Evolutionary conservation across 1,140 invertebrate species (phyloP), one percentile per base, ranked within the genome.

Genomic region (Phortica variegata): DNA sequence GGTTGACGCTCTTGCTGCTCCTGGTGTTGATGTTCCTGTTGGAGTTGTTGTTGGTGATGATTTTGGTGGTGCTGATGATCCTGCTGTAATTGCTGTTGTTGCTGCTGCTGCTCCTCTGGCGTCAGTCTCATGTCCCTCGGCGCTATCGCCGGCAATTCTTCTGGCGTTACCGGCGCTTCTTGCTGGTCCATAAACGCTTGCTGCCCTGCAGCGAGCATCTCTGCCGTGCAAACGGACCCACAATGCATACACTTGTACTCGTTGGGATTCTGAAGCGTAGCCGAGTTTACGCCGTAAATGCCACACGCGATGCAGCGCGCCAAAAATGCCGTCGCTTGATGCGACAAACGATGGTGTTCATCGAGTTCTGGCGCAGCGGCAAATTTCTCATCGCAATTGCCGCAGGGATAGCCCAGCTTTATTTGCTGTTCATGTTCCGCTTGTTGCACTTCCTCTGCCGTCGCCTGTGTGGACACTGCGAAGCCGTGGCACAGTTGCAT

Each of bases 51-150:
- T 17, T 54, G 40, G 7, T 59, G 58, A 3, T 60, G 54, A 7
- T 57, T 52, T 7, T 66, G 59, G 9, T 60, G 49, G 6, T 56
- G 54, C 18, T 52, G 60, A 26, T 57, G 54, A 16, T 58, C 47
- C 36, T 52, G 49, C 33, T 56, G 54, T 29, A 49, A 48, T 20
- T 49, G 62, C 41, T 63, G 61, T 34, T 65, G 65, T 37, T 68
- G 65, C 39, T 65, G 65, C 45, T 68, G 65, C 48, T 69, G 65
- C 58, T 69, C 65, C 40, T 68, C 65, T 31, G 65, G 65, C 46
- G 65, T 69, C 65, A 69, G 65, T 65, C 66, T 73, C 62, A 73
- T 73, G 59, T 73, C 70, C 55, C 65, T 61, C 44, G 70, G 65
- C 50, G 62, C 65, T 38, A 73, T 73, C 17, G 69, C 57, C 18